Base-by-base conservation (phyloP, 2,113 vertebrate genomes). In the Ptyas mucosa region DNA sequence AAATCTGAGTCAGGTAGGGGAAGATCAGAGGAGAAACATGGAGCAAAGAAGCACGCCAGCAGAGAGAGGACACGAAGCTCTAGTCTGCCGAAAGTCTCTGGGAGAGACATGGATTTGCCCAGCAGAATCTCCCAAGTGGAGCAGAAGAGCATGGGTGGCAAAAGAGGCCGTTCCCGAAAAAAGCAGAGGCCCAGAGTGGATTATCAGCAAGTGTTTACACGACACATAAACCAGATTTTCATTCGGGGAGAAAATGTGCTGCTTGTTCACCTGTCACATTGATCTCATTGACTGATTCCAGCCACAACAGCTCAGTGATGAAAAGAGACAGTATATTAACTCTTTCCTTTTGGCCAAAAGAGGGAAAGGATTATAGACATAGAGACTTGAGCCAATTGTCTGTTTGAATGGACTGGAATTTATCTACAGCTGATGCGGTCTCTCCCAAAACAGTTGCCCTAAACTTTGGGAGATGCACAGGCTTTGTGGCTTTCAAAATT, bases 151-250 rank as follows among this genome's bases (percentile, higher is more conserved):
- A 94, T 49, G 1, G 95, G 46, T 85, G 55, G 75, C 43, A 39
- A 81, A 9, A 86, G 92, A 94, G 96, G 96, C 93, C 97, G 96
- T 91, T 75, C 97, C 81, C 95, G 57, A 55, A 97, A 96, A 88
- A 98, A 96, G 81, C 97, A 95, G 91, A 95, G 97, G 58, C 97
- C 98, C 94, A 98, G 97, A 95, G 97, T 98, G 94, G 98, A 98
- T 97, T 99, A 99, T 57, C 98, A 99, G 88, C 98, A 98, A 96
- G 98, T 99, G 91, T 98, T 98, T 89, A 99, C 97, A 6, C 98
- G 99, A 2, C 99, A 99, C 94, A 98, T 99, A 91, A 99, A 98
- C 96, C 99, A 99, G 97, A 98, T 99, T 54, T 99, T 99, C 93
- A 99, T 99, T 94, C 97, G 99, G 29, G 99, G 99, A 0, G 99